Conservation (phyloP, 2,888 invertebrate genomes). For the Pristionchus exspectatus region DNA sequence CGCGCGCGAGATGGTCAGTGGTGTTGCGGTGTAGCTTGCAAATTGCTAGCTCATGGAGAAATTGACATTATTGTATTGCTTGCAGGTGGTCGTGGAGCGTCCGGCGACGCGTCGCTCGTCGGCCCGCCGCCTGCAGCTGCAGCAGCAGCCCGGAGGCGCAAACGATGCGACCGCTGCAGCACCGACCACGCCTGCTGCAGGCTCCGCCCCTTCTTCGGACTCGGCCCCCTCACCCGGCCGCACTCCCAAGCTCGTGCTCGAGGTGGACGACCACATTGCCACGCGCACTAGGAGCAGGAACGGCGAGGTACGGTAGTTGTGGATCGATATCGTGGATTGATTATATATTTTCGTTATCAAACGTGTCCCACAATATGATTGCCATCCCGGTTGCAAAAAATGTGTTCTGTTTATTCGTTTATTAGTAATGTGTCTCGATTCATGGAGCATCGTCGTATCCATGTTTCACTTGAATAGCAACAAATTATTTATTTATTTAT, state of each 20-base stretch:
- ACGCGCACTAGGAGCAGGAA: slow-evolving; percentile 3
- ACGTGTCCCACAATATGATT: not conserved
- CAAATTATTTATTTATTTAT: not conserved
- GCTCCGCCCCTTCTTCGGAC: not conserved
- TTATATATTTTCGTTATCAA: too few relatives aligned
- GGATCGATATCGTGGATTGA: not conserved
- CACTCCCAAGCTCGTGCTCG: slow-evolving; percentile 12
- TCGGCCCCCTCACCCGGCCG: not conserved
- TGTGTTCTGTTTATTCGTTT: too few relatives aligned
- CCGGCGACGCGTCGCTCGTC: slow-evolving; percentile 29
- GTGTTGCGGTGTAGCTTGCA: not conserved
- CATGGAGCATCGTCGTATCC: too few relatives aligned
- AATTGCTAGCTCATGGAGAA: not conserved
- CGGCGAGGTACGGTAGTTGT: not conserved
- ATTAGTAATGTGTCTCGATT: too few relatives aligned
- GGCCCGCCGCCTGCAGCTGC: not conserved
- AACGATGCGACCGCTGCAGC: not conserved
- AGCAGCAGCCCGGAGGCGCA: not conserved
- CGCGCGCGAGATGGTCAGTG: slow-evolving; percentile 6
- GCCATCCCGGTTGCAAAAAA: too few relatives aligned
- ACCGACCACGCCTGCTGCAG: not conserved
- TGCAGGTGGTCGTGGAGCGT: slow-evolving; percentile 34
- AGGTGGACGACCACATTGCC: not conserved
- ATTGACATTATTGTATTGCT: too few relatives aligned
- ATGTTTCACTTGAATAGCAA: too few relatives aligned